These are phyloP conservation scores for Matsumurasca onukii DNA, from an alignment of 1,140 invertebrate species.

Conservation along the genomic window DNA sequence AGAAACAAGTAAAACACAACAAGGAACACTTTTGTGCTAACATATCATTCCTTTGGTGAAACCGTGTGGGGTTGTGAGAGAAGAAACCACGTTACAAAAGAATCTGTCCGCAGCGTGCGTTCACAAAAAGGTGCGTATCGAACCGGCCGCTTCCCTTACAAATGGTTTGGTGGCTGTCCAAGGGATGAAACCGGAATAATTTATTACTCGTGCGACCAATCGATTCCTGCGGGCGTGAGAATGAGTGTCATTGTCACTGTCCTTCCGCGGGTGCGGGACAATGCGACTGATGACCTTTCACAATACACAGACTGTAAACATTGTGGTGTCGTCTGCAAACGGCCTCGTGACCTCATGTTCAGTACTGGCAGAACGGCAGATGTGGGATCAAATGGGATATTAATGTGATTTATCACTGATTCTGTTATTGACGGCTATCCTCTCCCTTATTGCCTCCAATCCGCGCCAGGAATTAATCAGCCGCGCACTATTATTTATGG, in stretches of 20 bases:
- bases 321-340: neutral
- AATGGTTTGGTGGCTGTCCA: neutral
- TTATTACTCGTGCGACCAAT: slow-evolving; percentile 1
- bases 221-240: slow-evolving; percentile 22
- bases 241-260: slow-evolving; percentile 19
- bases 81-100: neutral
- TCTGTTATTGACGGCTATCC: slow-evolving; percentile 7
- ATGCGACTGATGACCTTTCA: slow-evolving; percentile 16
- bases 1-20: too few species aligned
- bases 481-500: slow-evolving; percentile 19
- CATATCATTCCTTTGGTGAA: too few species aligned
- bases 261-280: neutral
- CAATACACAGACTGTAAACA: slow-evolving; percentile 12
- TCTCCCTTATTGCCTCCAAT: slow-evolving; percentile 19
- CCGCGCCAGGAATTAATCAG: slow-evolving; percentile 23
- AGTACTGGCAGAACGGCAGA: neutral
- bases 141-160: neutral
- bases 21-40: too few species aligned
- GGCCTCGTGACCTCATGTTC: too few species aligned
- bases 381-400: slow-evolving; percentile 24
- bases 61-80: neutral
- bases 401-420: slow-evolving; percentile 20
- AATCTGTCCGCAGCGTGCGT: neutral
- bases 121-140: slow-evolving; percentile 19
- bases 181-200: neutral